phyloP scores from a whole-genome alignment of 2,888 invertebrate genomes.

The Crocallis elinguaria region DNA sequence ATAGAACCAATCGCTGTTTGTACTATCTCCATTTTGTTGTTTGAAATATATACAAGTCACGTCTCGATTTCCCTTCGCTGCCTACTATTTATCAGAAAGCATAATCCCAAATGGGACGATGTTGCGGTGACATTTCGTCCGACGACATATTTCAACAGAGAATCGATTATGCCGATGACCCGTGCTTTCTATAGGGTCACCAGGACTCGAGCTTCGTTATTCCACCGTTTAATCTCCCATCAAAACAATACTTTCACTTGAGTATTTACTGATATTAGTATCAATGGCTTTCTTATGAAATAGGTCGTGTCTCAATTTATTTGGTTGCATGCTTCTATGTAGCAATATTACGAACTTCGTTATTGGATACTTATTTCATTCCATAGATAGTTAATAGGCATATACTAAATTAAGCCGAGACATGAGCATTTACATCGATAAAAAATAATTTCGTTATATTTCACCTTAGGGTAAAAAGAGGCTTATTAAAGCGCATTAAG shows the following conservation, averaged over 20 bases:
- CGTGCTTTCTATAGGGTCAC: constrained; percentile 41
- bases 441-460: constrained; percentile 7
- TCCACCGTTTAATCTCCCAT: constrained; percentile 38
- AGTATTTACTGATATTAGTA: constrained; percentile 29
- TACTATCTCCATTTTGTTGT: background rate
- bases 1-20: background rate
- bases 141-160: constrained; percentile 57
- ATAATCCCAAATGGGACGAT: constrained; percentile 59
- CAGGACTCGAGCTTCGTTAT: constrained; percentile 40
- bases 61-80: constrained; percentile 11
- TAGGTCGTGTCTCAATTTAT: constrained; percentile 8
- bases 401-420: constrained; percentile 1
- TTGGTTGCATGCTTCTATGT: background rate
- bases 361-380: background rate
- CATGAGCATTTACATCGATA: constrained; percentile 7
- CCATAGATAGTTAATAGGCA: background rate
- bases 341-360: background rate
- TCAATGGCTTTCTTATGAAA: constrained; percentile 25
- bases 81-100: constrained; percentile 37
- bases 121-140: constrained; percentile 49
- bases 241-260: constrained; percentile 40
- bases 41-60: constrained; percentile 18
- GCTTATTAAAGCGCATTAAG: constrained; percentile 16
- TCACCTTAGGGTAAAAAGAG: constrained; percentile 5
- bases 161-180: constrained; percentile 58